Evolutionary conservation across 2,113 vertebrate genomes (phyloP).

Genomic region (Alces alces): DNA sequence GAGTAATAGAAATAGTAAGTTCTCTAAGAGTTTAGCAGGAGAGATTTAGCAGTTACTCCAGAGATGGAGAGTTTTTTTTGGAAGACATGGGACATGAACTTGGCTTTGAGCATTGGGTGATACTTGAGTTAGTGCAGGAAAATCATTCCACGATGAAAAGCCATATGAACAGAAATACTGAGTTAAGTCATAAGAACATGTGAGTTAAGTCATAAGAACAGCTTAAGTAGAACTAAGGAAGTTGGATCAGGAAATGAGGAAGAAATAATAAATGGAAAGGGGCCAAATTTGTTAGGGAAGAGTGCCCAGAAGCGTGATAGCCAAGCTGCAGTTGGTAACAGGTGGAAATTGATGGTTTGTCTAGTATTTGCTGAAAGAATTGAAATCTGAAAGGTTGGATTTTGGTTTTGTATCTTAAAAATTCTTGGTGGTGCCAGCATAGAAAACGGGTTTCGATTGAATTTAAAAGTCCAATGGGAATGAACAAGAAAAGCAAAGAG

Average conservation of each 20-base stretch:
- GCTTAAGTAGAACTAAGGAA: background rate
- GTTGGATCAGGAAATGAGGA: background rate
- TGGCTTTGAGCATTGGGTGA: background rate
- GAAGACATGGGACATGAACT: background rate
- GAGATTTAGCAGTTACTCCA: background rate
- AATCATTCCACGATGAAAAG: conserved; percentile 5
- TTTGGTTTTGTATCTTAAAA: background rate
- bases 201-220: background rate
- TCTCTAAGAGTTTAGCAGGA: background rate
- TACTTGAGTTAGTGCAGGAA: background rate
- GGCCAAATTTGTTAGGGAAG: background rate
- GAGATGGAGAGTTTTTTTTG: background rate
- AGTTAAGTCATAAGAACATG: background rate
- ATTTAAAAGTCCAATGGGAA: background rate
- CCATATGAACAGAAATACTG: background rate
- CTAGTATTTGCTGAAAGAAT: background rate
- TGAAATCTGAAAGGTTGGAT: background rate
- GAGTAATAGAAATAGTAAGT: background rate
- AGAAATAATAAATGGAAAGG: background rate
- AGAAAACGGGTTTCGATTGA: background rate
- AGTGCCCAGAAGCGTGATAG: background rate
- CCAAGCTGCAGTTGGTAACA: background rate
- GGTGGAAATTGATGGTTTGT: background rate
- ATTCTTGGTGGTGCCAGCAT: background rate
- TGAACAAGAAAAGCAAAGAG: background rate